Base-by-base conservation (phyloP, 2,113 vertebrate genomes). In the Calyptommatus sinebrachiatus region DNA sequence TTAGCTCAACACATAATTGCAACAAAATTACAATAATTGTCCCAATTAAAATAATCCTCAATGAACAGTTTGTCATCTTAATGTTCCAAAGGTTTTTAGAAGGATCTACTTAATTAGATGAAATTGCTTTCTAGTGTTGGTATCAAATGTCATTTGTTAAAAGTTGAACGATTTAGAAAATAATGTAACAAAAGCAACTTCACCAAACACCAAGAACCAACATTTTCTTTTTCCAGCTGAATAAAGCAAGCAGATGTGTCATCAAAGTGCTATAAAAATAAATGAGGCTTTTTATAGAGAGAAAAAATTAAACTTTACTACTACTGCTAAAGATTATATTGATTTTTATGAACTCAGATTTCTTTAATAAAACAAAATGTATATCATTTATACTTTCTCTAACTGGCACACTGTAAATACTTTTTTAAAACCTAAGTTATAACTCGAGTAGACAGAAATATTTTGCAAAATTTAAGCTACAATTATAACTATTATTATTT, bases 11-110 rank as follows among this genome's bases (percentile, higher is more conserved):
- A 95, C 93, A 95, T 98, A 98, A 98, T 98, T 98, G 97, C 95
- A 93, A 96, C 94, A 94, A 96, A 99, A 98, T 98, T 97, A 97
- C 96, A 99, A 97, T 99, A 99, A 99, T 98, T 98, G 97, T 97
- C 91, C 96, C 97, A 98, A 97, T 99, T 98, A 98, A 98, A 98
- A 96, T 96, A 97, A 97, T 97, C 96, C 96, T 97, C 96, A 97
- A 97, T 96, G 96, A 97, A 97, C 95, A 96, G 95, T 97, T 95
- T 97, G 96, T 98, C 97, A 97, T 98, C 95, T 98, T 97, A 97
- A 98, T 98, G 97, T 97, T 96, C 95, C 93, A 93, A 91, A 95
- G 95, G 95, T 97, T 96, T 96, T 94, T 92, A 96, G 95, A 97
- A 96, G 95, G 95, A 97, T 95, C 95, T 95, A 95, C 96, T 96